Evolutionary conservation across 2,888 invertebrate species (phyloP), one percentile per base, ranked within the genome.

Genomic region (Zelleria hepariella): DNA sequence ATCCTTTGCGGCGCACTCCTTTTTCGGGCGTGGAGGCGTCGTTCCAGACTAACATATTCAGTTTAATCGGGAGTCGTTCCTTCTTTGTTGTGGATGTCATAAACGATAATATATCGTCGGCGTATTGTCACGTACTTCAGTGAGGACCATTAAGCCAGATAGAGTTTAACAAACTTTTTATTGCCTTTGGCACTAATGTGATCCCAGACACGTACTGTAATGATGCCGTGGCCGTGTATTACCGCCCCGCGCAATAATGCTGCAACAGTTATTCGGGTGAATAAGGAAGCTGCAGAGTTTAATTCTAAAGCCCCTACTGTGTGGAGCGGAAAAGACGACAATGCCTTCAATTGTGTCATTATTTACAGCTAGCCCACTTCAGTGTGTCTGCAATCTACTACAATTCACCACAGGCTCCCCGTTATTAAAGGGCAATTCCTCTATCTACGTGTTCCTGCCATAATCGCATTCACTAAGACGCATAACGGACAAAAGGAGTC

Each of bases 361-460:
- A 86, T 77, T 79, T 85, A 87, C 86, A 85, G 86, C 83, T 86
- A 86, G 72, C 71, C 73, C 71, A 73, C 71, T 75, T 75, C 76
- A 78, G 79, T 78, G 75, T 75, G 78, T 74, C 78, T 78, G 77
- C 77, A 85, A 84, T 86, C 82, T 80, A 80, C 80, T 77, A 80
- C 80, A 79, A 81, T 81, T 80, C 79, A 77, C 80, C 77, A 74
- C 74, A 74, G 32, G 71, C 72, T 76, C 72, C 77, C 80, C 78
- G 85, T 85, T 85, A 86, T 86, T 86, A 84, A 80, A 83, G 80
- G 77, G 83, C 80, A 81, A 84, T 85, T 83, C 80, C 77, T 72
- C 77, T 78, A 83, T 72, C 77, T 78, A 83, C 81, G 83, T 84
- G 82, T 75, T 75, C 70, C 80, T 74, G 74, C 74, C 75, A 74